Evolutionary conservation across 2,888 invertebrate species (phyloP).

Genomic region (Lydus trimaculatus): DNA sequence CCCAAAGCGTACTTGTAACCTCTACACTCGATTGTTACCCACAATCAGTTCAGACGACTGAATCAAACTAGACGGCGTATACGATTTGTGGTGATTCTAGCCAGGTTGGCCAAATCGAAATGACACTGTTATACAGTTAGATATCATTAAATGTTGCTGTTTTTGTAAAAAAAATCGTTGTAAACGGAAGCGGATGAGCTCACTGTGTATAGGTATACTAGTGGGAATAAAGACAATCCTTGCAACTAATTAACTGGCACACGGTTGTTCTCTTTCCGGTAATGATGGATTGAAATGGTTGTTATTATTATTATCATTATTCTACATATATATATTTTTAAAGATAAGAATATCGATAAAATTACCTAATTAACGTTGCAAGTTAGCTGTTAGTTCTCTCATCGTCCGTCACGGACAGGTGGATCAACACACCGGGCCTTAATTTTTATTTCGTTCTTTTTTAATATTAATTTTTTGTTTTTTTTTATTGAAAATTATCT

Average conservation of each 20-base stretch:
- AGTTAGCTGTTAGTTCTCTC: slow-evolving; percentile 28
- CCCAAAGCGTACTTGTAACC: too few species aligned
- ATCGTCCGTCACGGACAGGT: slow-evolving; percentile 45
- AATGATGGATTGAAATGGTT: slow-evolving; percentile 47
- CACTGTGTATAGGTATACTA: too few species aligned
- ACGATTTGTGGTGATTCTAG: too few species aligned
- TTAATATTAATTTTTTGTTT: not conserved
- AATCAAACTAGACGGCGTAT: too few species aligned
- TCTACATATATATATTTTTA: not conserved
- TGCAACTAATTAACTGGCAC: slow-evolving; percentile 9
- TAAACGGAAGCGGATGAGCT: slow-evolving; percentile 1
- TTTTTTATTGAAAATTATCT: not conserved
- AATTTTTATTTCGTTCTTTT: not conserved
- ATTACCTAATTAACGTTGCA: slow-evolving; percentile 43
- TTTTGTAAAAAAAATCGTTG: not conserved
- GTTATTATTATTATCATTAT: slow-evolving; percentile 38
- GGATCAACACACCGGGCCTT: slow-evolving; percentile 43
- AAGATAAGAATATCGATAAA: slow-evolving; percentile 44
- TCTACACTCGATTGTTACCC: too few species aligned
- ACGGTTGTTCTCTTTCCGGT: slow-evolving; percentile 49
- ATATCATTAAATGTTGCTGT: too few species aligned
- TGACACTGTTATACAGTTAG: too few species aligned
- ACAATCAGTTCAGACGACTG: too few species aligned
- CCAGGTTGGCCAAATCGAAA: too few species aligned
- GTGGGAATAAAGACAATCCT: slow-evolving; percentile 8